phyloP scores from a whole-genome alignment of 2,797 vertebrate species.

The Martes flavigula region DNA sequence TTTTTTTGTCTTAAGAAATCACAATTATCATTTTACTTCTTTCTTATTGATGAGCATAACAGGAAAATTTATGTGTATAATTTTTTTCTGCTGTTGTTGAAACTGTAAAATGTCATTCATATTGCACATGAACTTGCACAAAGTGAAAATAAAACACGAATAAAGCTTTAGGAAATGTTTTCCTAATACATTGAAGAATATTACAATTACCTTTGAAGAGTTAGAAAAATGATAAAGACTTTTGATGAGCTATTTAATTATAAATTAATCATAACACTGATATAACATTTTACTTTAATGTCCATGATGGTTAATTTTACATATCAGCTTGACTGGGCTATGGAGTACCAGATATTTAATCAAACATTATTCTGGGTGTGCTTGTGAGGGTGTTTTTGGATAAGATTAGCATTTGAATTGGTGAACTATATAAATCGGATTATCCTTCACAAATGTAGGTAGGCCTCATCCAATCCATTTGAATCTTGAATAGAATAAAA shows the following conservation, averaged over 20 bases:
- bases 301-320: background rate
- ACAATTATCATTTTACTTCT: background rate
- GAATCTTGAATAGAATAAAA: background rate
- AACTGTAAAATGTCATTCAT: background rate
- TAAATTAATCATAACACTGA: background rate
- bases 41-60: background rate
- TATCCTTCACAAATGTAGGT: accelerated
- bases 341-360: background rate
- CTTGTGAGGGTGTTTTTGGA: background rate
- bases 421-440: background rate
- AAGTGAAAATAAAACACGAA: constrained; percentile 9
- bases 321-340: background rate
- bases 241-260: background rate
- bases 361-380: background rate
- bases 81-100: background rate
- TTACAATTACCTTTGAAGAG: background rate
- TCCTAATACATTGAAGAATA: background rate
- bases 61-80: background rate
- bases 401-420: background rate
- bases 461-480: no score
- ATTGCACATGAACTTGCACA: background rate
- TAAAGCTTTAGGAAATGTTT: background rate
- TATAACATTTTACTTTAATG: background rate
- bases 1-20: background rate
- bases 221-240: background rate